Conservation (phyloP, 2,888 invertebrate genomes). For the Philaethria dido region DNA sequence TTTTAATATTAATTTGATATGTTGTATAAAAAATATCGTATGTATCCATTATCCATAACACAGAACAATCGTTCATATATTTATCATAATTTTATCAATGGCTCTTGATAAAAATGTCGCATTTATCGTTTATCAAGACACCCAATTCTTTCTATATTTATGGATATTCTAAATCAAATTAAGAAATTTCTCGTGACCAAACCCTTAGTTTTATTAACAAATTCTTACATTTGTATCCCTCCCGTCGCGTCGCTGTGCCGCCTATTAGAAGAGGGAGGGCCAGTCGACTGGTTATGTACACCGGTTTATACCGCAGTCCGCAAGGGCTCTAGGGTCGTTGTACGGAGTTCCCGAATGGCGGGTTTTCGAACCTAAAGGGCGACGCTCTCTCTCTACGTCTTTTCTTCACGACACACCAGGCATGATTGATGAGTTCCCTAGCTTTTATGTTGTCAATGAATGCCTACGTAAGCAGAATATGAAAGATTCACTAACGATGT, state of each 20-base stretch:
- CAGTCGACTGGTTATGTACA: conserved; percentile 49
- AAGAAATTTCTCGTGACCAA: background rate
- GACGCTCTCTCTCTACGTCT: conserved; percentile 63
- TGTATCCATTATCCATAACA: background rate
- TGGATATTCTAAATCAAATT: background rate
- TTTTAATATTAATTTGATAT: conserved; percentile 1
- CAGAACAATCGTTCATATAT: background rate
- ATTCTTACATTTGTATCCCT: conserved; percentile 24
- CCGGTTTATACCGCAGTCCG: conserved; percentile 57
- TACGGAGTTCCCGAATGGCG: conserved; percentile 63
- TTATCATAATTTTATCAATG: background rate
- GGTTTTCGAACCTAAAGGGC: conserved; percentile 67
- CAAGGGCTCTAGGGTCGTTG: conserved; percentile 77
- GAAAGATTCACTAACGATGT: background rate
- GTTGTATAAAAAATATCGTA: background rate
- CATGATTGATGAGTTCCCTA: conserved; percentile 53
- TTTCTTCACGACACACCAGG: conserved; percentile 51
- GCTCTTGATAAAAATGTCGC: background rate
- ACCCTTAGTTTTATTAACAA: conserved; percentile 4
- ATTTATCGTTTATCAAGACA: background rate
- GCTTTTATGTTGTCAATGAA: conserved; percentile 2
- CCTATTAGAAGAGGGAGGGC: conserved; percentile 57
- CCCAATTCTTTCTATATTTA: background rate
- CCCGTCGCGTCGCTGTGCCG: conserved; percentile 42
- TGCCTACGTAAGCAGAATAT: conserved; percentile 1